These are phyloP conservation scores for Dallia pectoralis DNA, from an alignment of 2,797 vertebrate species.

Conservation along the genomic window DNA sequence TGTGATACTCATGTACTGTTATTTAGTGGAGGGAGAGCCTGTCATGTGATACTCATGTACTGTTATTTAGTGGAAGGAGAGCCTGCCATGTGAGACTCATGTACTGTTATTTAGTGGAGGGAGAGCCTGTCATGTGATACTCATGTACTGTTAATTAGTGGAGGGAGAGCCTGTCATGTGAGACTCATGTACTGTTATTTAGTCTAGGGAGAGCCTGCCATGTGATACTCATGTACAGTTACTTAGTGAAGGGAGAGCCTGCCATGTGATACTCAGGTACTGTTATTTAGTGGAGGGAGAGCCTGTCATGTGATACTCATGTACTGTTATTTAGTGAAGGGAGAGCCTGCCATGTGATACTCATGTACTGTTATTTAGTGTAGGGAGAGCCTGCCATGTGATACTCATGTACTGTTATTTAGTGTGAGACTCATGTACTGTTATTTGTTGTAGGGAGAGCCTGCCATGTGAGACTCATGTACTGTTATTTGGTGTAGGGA, in stretches of 20 bases:
- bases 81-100: background rate
- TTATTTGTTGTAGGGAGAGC: background rate
- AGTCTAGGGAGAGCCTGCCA: background rate
- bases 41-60: background rate
- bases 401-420: background rate
- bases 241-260: background rate
- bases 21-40: background rate
- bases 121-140: background rate
- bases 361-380: background rate
- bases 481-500: background rate
- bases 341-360: background rate
- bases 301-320: background rate
- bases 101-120: background rate
- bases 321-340: background rate
- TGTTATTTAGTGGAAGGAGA: background rate
- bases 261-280: background rate
- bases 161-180: background rate
- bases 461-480: background rate
- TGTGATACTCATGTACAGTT: background rate
- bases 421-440: too few relatives aligned
- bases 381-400: background rate
- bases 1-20: background rate
- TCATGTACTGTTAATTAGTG: background rate
- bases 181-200: background rate
- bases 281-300: background rate